Conservation (phyloP, 2,888 invertebrate species). For the Lucinisca nassula region DNA sequence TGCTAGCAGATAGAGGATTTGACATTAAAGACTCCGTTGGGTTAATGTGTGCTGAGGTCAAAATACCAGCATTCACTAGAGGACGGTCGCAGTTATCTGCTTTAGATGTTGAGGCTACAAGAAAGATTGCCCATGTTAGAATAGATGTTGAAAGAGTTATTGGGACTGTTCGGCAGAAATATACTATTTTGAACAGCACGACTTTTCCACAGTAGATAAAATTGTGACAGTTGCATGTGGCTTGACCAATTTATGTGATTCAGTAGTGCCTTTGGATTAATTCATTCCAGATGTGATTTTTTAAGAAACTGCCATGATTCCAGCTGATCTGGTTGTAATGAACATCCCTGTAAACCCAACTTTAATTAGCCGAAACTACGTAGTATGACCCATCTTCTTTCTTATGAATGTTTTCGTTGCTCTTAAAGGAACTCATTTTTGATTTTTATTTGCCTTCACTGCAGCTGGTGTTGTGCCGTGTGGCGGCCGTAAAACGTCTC, state of each 20-base stretch:
- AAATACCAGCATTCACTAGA: slow-evolving; percentile 52
- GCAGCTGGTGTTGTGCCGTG: too few species aligned
- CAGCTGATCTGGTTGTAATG: too few species aligned
- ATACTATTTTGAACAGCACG: slow-evolving; percentile 37
- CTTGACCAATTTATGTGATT: slow-evolving; percentile 48
- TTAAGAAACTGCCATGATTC: too few species aligned
- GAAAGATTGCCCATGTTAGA: slow-evolving; percentile 25
- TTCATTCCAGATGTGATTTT: slow-evolving; percentile 2
- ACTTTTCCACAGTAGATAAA: slow-evolving; percentile 30
- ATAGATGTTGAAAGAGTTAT: slow-evolving; percentile 56
- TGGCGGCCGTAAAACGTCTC: too few species aligned
- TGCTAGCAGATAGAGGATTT: slow-evolving; percentile 46
- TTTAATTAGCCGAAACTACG: too few species aligned
- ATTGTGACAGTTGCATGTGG: slow-evolving; percentile 36
- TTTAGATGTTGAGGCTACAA: slow-evolving; percentile 29
- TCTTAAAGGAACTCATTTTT: too few species aligned
- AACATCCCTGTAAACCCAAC: too few species aligned
- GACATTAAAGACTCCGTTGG: slow-evolving; percentile 47
- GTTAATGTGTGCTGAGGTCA: slow-evolving; percentile 23
- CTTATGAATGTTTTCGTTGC: too few species aligned
- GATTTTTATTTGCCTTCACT: too few species aligned
- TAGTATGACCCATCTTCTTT: too few species aligned
- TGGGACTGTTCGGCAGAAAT: slow-evolving; percentile 44
- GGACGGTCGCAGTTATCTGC: slow-evolving; percentile 38
- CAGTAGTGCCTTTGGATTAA: slow-evolving; percentile 37